Conservation (phyloP, 2,888 invertebrate genomes). For the Dorcus parallelipipedus region DNA sequence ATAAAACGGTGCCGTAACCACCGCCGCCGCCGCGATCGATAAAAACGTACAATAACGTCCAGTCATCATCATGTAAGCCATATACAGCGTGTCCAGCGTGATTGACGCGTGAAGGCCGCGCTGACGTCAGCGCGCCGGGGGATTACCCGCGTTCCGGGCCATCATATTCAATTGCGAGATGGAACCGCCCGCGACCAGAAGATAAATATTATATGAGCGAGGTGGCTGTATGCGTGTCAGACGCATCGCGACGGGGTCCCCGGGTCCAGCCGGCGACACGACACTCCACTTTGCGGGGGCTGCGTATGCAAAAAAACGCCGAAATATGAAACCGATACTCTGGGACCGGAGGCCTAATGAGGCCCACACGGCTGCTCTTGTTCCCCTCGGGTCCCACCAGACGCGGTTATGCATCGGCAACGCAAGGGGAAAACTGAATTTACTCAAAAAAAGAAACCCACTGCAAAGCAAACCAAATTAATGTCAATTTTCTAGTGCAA, state of each 20-base stretch:
- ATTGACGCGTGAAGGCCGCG: no score
- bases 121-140: background rate
- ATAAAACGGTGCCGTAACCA: no score
- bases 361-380: constrained; percentile 18
- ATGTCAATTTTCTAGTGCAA: no score
- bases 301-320: constrained; percentile 43
- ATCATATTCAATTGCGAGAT: constrained; percentile 14
- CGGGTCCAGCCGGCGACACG: constrained; percentile 43
- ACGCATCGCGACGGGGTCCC: constrained; percentile 30
- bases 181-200: constrained; percentile 18
- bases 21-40: no score
- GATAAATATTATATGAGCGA: constrained; percentile 28
- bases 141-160: constrained; percentile 3
- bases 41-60: no score
- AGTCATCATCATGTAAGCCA: no score
- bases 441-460: no score
- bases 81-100: no score
- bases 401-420: no score
- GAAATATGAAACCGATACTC: constrained; percentile 43
- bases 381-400: no score
- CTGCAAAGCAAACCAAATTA: no score
- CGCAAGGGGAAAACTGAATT: no score
- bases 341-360: constrained; percentile 28
- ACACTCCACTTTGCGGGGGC: constrained; percentile 47
- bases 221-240: constrained; percentile 26